phyloP scores from a whole-genome alignment of 2,797 vertebrate genomes.

The Gallinago stenura region DNA sequence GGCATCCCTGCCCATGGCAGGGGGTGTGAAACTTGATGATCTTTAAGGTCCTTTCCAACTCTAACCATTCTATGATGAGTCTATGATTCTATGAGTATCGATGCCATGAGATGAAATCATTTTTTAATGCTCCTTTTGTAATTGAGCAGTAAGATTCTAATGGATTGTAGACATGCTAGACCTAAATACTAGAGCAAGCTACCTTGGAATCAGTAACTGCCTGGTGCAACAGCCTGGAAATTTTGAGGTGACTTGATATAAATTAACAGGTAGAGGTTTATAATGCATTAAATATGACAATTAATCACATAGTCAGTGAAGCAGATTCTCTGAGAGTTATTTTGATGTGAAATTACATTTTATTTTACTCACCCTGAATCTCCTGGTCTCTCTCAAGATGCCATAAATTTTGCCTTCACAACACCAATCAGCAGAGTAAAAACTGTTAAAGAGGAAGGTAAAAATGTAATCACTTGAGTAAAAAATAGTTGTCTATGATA shows the following conservation, averaged over 20 bases:
- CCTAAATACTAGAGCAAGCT: constrained; percentile 28
- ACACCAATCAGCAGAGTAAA: constrained; percentile 22
- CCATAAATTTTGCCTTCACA: constrained; percentile 50
- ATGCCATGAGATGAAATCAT: constrained; percentile 13
- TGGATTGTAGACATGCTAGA: not conserved
- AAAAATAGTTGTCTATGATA: not conserved
- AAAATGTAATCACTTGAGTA: not conserved
- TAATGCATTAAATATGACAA: constrained; percentile 63
- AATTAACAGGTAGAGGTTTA: constrained; percentile 61
- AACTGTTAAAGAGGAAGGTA: not conserved
- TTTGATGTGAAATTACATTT: constrained; percentile 59
- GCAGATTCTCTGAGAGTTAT: constrained; percentile 38
- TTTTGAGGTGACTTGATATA: constrained; percentile 52
- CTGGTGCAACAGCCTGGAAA: constrained; percentile 52
- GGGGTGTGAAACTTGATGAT: too few species aligned
- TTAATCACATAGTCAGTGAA: constrained; percentile 62
- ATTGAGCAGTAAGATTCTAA: constrained; percentile 44
- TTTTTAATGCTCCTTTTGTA: constrained; percentile 40
- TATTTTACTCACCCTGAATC: constrained; percentile 24
- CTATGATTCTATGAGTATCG: not conserved
- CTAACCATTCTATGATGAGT: too few species aligned
- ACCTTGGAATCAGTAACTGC: not conserved
- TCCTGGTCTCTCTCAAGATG: not conserved
- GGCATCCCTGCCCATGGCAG: too few species aligned
- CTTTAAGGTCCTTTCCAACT: too few species aligned